Evolutionary conservation across 2,888 invertebrate species (phyloP).

Genomic region (Drosophila incognita): DNA sequence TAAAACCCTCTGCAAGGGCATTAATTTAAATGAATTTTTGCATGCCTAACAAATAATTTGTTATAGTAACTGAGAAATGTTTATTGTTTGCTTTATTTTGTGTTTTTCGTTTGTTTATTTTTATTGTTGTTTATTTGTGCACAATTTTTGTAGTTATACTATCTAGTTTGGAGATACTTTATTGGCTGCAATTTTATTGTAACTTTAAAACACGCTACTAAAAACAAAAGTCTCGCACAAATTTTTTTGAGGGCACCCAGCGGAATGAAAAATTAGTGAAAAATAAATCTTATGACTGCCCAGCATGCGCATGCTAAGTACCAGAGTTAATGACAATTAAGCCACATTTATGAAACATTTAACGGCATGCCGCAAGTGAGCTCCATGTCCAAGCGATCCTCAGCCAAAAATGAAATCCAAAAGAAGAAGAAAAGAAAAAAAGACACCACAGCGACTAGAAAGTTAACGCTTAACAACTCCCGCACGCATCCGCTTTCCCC

Average conservation of each 20-base stretch:
- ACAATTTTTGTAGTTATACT: conserved; percentile 45
- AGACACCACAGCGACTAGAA: conserved; percentile 39
- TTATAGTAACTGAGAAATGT: conserved; percentile 25
- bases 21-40: conserved; percentile 21
- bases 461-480: conserved; percentile 36
- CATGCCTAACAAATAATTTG: conserved; percentile 30
- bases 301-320: conserved; percentile 76
- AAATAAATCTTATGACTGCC: conserved; percentile 21
- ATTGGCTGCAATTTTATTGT: conserved; percentile 52
- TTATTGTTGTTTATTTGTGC: conserved; percentile 34
- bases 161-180: conserved; percentile 46
- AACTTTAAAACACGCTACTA: conserved; percentile 56
- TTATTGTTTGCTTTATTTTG: conserved; percentile 16
- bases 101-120: conserved; percentile 10
- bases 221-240: conserved; percentile 40
- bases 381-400: conserved; percentile 12
- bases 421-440: conserved; percentile 7
- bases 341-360: conserved; percentile 65
- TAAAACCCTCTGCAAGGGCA: conserved; percentile 18
- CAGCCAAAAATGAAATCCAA: background rate
- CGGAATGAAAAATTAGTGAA: conserved; percentile 7
- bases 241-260: conserved; percentile 39
- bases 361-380: conserved; percentile 51
- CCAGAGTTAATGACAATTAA: conserved; percentile 66
- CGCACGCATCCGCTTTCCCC: conserved; percentile 11